Conservation (phyloP, 2,797 vertebrate species). For the Protosalanx chinensis region DNA sequence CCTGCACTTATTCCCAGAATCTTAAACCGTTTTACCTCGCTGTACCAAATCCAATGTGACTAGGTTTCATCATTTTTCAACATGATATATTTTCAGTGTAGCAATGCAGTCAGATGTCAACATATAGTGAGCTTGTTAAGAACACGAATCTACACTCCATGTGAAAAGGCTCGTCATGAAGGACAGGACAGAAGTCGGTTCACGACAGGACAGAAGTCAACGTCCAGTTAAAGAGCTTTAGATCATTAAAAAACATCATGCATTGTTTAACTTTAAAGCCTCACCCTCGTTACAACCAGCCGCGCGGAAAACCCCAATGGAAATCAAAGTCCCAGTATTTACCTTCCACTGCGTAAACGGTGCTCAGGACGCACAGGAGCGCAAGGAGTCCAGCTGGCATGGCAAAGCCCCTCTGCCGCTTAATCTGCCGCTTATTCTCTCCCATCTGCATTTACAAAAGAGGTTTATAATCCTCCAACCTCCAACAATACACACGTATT, state of each 20-base stretch:
- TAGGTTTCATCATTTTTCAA: background rate
- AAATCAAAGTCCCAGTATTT: constrained; percentile 24
- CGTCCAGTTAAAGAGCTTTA: background rate
- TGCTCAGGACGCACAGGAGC: constrained; percentile 53
- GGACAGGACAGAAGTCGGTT: background rate
- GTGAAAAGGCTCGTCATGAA: background rate
- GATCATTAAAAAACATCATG: background rate
- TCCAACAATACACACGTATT: constrained; percentile 53
- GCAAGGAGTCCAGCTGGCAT: constrained; percentile 51
- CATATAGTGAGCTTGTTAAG: background rate
- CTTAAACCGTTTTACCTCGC: too few species aligned
- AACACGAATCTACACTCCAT: background rate
- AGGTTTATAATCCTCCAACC: constrained; percentile 40
- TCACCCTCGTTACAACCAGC: background rate
- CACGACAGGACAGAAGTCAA: background rate
- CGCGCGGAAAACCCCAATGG: background rate
- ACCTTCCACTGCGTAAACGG: constrained; percentile 71
- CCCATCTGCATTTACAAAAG: constrained; percentile 36
- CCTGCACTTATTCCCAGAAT: too few species aligned
- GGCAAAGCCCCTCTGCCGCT: constrained; percentile 36
- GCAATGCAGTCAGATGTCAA: background rate
- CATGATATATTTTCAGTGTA: background rate
- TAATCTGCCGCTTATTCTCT: constrained; percentile 43
- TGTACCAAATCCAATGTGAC: too few species aligned
- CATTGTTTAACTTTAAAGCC: background rate